phyloP scores from a whole-genome alignment of 2,797 vertebrate genomes.

The Poeciliopsis infans region DNA sequence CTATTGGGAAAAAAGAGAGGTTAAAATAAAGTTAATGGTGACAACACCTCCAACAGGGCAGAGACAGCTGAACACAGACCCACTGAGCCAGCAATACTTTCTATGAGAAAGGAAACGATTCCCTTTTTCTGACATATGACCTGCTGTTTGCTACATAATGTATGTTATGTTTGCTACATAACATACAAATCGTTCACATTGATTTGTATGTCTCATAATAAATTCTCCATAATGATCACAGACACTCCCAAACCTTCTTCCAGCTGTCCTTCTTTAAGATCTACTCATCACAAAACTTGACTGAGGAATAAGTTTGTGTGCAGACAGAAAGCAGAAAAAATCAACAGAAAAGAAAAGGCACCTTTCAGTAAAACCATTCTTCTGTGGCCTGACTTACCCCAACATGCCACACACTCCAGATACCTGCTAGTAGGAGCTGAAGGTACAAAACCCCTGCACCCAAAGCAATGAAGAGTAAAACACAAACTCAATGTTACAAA shows the following conservation, averaged over 20 bases:
- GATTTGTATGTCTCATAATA: neutral
- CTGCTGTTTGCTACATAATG: neutral
- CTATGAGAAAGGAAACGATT: neutral
- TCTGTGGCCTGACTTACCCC: neutral
- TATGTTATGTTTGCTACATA: neutral
- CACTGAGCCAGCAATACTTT: neutral
- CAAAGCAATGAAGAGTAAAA: neutral
- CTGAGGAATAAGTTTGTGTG: neutral
- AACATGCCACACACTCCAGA: neutral
- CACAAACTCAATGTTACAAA: neutral
- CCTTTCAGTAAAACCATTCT: neutral
- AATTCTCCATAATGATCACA: neutral
- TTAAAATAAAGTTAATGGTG: neutral
- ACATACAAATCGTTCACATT: neutral
- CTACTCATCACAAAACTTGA: neutral
- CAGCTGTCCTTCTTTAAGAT: neutral
- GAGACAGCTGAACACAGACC: neutral
- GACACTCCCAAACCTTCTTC: neutral
- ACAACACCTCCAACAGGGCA: neutral
- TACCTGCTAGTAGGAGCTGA: neutral
- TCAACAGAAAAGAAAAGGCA: neutral
- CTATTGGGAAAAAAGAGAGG: neutral
- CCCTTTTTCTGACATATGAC: neutral
- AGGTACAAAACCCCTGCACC: neutral
- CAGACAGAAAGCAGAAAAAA: neutral